A percentile compares a stretch with the other conserved stretches of the same genome.
These are phyloP conservation scores for Contarinia nasturtii DNA, from an alignment of 1,140 invertebrate genomes.

Conservation along the genomic window DNA sequence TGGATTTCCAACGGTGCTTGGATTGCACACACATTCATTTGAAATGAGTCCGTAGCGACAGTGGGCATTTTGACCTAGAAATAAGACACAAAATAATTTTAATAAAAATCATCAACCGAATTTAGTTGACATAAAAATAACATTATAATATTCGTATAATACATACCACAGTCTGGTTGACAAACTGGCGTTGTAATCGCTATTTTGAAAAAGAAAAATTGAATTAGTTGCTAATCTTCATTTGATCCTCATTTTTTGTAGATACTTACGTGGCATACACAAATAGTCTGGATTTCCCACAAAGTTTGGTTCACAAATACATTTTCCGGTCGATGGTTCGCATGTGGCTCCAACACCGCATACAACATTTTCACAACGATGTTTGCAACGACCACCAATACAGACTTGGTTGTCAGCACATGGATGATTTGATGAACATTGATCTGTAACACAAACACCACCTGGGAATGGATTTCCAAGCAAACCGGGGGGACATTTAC, in stretches of 20 bases:
- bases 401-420: conserved; percentile 64
- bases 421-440: conserved; percentile 54
- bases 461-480: conserved; percentile 81
- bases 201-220: conserved; percentile 15
- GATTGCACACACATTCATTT: conserved; percentile 67
- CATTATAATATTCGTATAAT: too few species aligned
- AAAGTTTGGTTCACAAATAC: conserved; percentile 70
- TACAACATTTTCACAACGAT: conserved; percentile 62
- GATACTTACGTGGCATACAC: conserved; percentile 73
- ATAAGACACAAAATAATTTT: too few species aligned
- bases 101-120: too few species aligned
- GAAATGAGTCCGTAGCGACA: conserved; percentile 56
- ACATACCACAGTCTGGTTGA: conserved; percentile 58
- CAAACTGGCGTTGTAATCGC: conserved; percentile 59
- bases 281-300: conserved; percentile 73
- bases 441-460: conserved; percentile 56
- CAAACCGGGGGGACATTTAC: conserved; percentile 67
- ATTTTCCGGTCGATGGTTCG: conserved; percentile 57
- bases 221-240: neutral
- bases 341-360: conserved; percentile 69
- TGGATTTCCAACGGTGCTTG: conserved; percentile 68
- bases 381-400: conserved; percentile 64
- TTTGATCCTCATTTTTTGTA: neutral
- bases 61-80: conserved; percentile 63
- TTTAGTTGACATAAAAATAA: too few species aligned